Conservation (phyloP, 2,113 vertebrate species). For the Sarotherodon lohbergeri region DNA sequence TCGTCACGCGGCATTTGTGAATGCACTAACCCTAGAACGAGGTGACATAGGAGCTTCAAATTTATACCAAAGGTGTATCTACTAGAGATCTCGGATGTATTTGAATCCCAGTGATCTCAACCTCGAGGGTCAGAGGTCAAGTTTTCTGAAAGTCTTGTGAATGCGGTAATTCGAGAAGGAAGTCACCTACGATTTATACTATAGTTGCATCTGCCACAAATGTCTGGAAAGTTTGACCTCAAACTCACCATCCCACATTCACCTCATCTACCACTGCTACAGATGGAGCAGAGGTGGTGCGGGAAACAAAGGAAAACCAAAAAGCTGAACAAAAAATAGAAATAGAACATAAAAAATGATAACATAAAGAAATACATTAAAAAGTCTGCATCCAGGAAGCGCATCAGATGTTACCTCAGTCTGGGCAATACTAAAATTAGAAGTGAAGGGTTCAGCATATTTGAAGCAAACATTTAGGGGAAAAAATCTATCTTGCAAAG, state of each 20-base stretch:
- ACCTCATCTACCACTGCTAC: background rate
- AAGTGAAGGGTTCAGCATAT: background rate
- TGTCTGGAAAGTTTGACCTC: background rate
- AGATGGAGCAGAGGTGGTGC: background rate
- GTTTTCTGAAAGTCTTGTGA: background rate
- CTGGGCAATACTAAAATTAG: background rate
- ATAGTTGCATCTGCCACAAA: background rate
- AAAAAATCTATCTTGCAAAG: background rate
- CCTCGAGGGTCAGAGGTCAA: background rate
- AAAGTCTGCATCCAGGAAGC: background rate
- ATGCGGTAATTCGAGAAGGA: background rate
- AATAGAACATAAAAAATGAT: background rate
- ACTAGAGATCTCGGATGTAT: fast-evolving
- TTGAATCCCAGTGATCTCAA: background rate
- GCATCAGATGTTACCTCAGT: background rate
- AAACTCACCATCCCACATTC: background rate
- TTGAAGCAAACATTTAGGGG: background rate
- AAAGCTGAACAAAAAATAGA: background rate
- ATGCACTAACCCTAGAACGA: fast-evolving
- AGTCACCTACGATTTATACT: background rate
- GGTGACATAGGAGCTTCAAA: background rate
- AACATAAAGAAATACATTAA: background rate
- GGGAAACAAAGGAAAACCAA: background rate
- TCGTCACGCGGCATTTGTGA: fast-evolving
- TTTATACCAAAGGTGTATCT: background rate